A percentile compares a stretch with the other conserved stretches of the same genome.
Evolutionary conservation across 2,113 vertebrate genomes (phyloP).

Genomic region (Mus spicilegus): DNA sequence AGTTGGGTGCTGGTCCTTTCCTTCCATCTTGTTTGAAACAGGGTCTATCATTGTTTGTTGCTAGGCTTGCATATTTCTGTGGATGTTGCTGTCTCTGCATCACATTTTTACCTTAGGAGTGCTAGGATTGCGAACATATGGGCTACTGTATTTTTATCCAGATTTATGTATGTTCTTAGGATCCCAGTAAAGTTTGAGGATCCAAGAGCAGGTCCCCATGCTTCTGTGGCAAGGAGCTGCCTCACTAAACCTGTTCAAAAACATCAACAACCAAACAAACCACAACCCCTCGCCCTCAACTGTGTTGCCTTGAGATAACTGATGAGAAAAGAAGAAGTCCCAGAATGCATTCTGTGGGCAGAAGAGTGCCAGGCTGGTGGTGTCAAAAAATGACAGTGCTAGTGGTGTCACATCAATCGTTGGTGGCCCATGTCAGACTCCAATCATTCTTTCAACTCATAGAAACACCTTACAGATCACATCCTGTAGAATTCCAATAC

Average conservation of each 20-base stretch:
- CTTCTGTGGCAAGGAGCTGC: not conserved
- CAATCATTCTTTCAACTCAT: not conserved
- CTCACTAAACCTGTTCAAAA: not conserved
- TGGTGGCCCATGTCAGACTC: not conserved
- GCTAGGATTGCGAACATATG: not conserved
- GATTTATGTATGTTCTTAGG: not conserved
- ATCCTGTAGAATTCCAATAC: conserved; percentile 18
- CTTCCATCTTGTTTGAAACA: not conserved
- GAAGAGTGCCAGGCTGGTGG: not conserved
- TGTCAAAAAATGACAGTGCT: not conserved
- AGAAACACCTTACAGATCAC: conserved; percentile 16
- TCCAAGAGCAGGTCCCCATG: not conserved
- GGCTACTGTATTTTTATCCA: not conserved
- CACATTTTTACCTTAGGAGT: not conserved
- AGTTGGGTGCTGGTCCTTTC: not conserved
- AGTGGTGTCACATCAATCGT: no score
- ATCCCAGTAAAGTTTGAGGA: not conserved
- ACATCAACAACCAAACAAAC: not conserved
- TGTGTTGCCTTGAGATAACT: not conserved
- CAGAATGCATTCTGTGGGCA: not conserved
- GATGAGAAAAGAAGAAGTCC: not conserved
- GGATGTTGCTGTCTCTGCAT: not conserved
- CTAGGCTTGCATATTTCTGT: not conserved
- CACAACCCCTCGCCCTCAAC: not conserved
- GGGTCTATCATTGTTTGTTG: not conserved